Conservation (phyloP, 1,140 invertebrate genomes). For the Brachionus manjavacas region DNA sequence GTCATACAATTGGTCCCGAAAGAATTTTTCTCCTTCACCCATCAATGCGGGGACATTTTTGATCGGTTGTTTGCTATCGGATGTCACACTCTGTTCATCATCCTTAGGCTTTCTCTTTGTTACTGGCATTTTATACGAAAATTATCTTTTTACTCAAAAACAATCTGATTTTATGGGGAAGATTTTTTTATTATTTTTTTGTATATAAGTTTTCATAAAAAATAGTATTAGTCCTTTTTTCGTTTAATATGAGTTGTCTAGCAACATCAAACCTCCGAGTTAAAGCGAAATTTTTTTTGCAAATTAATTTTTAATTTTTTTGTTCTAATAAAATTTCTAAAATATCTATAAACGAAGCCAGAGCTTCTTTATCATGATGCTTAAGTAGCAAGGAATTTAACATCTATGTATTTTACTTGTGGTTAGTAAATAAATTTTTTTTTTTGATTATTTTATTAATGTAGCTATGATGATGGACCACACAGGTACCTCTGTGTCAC, state of each 20-base stretch:
- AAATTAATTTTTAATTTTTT: too few relatives aligned
- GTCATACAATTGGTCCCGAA: conserved; percentile 26
- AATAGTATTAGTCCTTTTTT: neutral
- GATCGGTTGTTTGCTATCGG: conserved; percentile 24
- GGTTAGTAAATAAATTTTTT: too few relatives aligned
- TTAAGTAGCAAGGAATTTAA: too few relatives aligned
- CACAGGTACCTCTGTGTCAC: too few relatives aligned
- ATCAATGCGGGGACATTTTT: conserved; percentile 42
- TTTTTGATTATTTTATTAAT: too few relatives aligned
- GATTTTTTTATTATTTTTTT: neutral
- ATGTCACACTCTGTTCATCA: conserved; percentile 42
- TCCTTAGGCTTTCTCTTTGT: conserved; percentile 33
- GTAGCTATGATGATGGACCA: too few relatives aligned
- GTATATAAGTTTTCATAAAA: conserved; percentile 10
- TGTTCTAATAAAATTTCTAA: too few relatives aligned
- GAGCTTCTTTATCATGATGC: too few relatives aligned
- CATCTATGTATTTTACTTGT: too few relatives aligned
- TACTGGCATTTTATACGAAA: conserved; percentile 1
- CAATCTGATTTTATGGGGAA: neutral
- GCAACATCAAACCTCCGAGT: neutral
- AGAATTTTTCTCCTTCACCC: conserved; percentile 43
- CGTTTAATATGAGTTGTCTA: neutral
- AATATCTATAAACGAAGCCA: too few relatives aligned
- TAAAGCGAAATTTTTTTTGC: neutral
- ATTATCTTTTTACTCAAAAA: neutral